Base-by-base conservation (phyloP, 2,888 invertebrate species). In the Phengaris arion region DNA sequence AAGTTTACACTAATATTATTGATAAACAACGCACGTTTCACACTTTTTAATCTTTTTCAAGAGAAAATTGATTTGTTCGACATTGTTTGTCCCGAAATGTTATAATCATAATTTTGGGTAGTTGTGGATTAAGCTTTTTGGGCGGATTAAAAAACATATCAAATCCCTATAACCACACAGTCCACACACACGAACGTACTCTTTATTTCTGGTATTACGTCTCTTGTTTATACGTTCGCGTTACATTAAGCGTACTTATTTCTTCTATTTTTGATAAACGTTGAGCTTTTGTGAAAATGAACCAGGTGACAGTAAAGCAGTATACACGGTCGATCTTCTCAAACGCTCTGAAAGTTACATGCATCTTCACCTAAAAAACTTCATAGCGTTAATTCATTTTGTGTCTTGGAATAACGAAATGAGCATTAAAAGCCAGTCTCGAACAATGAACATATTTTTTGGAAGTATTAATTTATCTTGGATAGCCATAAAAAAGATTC, bases 401-500 rank as follows among this genome's bases (percentile, higher is more conserved):
- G 52, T 35, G 72, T 22, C 52, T 72, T 13, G 22, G 51, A 54
- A 35, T 52, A 52, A 54, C 54, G 72, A 54, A 72, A 72, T 72
- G 72, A 72, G 51, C 70, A 70, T 70, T n/a, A 74, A 57, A 74
- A 51, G 13, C 52, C 72, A 74, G 57, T 57, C 55, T 22, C 22
- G 22, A 22, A 46, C 13, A 48, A 22, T 22, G 22, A 64, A 22
- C 59, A 59, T 59, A 64, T 64, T 74, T 74, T 15, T 3, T 59
- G 68, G 13, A 74, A 74, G 52, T 54, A 22, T 68, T 54, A 74
- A 74, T 52, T 74, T 74, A 75, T 74, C 74, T 75, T 69, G n/a
- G 70, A 59, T 12, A 55, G 70, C 52, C 46, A 76, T 73, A 64
- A 77, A 76, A 69, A 54, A 74, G 74, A 74, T 73, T 75, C 59